Percentiles rank a stretch among this genome's conserved stretches.
Conservation (phyloP, 2,888 invertebrate species). For the Xestobium rufovillosum region DNA sequence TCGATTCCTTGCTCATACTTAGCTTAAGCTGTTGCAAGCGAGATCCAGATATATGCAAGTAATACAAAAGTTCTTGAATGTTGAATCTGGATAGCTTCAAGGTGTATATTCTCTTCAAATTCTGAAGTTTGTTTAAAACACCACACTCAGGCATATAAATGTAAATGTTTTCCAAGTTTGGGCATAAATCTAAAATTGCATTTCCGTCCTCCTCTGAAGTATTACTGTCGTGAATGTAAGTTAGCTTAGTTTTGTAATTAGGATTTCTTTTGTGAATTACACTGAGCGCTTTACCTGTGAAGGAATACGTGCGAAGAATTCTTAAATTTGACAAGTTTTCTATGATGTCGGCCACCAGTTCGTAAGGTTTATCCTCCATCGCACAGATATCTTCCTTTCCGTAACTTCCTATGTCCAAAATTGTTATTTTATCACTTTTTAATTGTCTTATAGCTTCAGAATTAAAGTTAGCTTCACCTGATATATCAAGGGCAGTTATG, state of each 20-base stretch:
- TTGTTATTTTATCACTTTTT: constrained; percentile 49
- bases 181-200: constrained; percentile 55
- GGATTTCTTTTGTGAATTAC: constrained; percentile 49
- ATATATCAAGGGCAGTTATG: constrained; percentile 57
- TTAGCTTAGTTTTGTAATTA: constrained; percentile 55
- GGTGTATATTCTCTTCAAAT: constrained; percentile 46
- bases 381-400: constrained; percentile 63
- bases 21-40: constrained; percentile 34
- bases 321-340: constrained; percentile 56
- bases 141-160: constrained; percentile 55
- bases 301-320: constrained; percentile 60
- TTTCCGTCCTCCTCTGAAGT: constrained; percentile 54
- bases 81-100: constrained; percentile 57
- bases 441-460: constrained; percentile 56
- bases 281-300: constrained; percentile 55
- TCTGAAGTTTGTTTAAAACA: constrained; percentile 47
- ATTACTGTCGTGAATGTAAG: constrained; percentile 59
- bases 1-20: constrained; percentile 30
- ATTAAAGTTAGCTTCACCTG: constrained; percentile 63
- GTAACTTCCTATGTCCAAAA: constrained; percentile 61
- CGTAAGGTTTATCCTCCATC: constrained; percentile 31
- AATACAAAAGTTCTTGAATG: constrained; percentile 53
- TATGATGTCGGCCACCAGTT: constrained; percentile 56
- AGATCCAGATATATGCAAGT: constrained; percentile 44
- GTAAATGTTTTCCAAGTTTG: constrained; percentile 56